phyloP scores from a whole-genome alignment of 23 tunicate genomes.

The Oikopleura vanhoeffeni region DNA sequence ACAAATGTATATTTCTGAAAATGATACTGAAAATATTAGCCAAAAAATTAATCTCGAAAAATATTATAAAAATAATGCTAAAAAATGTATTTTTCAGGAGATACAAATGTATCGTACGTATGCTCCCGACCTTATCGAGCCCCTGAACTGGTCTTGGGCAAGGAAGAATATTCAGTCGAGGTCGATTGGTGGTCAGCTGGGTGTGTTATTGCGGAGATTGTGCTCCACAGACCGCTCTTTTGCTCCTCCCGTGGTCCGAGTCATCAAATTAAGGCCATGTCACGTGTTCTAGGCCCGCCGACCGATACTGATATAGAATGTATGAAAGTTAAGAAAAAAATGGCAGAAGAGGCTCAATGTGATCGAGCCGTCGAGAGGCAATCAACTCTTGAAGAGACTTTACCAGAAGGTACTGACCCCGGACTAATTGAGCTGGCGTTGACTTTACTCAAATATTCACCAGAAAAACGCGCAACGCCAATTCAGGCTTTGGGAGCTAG shows the following conservation, averaged over 20 bases:
- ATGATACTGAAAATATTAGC: no score
- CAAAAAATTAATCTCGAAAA: no score
- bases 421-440: not conserved
- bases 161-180: constrained; percentile 13
- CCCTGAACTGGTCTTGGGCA: constrained; percentile 12
- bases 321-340: not conserved
- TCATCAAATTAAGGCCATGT: constrained; percentile 7
- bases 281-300: not conserved
- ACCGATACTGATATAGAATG: not conserved
- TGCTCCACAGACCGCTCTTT: not conserved
- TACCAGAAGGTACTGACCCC: constrained; percentile 1
- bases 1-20: no score
- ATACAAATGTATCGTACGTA: constrained; percentile 10
- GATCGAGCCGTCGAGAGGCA: not conserved
- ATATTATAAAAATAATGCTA: no score
- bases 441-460: not conserved
- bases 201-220: constrained; percentile 5
- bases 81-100: not conserved
- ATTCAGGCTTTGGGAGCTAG: not conserved
- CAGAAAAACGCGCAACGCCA: not conserved
- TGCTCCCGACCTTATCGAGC: constrained; percentile 2
- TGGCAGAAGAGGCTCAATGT: not conserved
- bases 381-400: not conserved
- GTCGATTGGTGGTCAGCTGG: constrained; percentile 16
- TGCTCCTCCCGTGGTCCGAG: constrained; percentile 5